Evolutionary conservation across 2,797 vertebrate genomes (phyloP).

Genomic region (Gymnoscopelus microlampas): DNA sequence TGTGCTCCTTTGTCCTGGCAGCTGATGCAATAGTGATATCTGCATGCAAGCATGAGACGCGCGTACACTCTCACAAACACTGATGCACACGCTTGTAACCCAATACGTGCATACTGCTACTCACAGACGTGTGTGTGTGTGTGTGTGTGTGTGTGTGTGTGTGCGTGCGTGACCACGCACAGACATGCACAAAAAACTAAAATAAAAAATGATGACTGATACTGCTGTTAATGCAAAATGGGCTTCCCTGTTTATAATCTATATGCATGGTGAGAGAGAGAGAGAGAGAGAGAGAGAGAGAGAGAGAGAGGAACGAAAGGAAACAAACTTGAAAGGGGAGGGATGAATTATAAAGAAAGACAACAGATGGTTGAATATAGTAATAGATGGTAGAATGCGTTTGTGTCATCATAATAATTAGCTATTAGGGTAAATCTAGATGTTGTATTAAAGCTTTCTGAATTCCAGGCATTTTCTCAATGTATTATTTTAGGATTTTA

Average conservation of each 20-base stretch:
- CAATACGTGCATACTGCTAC: no score
- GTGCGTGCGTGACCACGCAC: no score
- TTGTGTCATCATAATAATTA: conserved; percentile 65
- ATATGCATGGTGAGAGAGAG: conserved; percentile 69
- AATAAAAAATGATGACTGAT: conserved; percentile 19
- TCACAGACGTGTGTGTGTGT: no score
- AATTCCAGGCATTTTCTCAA: conserved; percentile 6
- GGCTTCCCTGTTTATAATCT: conserved; percentile 58
- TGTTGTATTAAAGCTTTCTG: conserved; percentile 47
- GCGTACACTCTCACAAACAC: neutral
- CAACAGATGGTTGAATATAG: conserved; percentile 50
- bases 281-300: conserved; percentile 62
- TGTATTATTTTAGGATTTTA: no score
- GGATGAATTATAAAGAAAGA: conserved; percentile 19
- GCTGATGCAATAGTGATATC: conserved; percentile 53
- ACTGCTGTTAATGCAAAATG: conserved; percentile 53
- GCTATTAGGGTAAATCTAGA: conserved; percentile 61
- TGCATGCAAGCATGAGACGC: conserved; percentile 42
- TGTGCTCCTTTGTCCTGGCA: conserved; percentile 56
- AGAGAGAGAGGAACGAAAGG: conserved; percentile 66
- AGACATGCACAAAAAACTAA: no score
- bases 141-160: no score
- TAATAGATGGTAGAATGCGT: conserved; percentile 81
- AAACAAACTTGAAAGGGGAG: conserved; percentile 49
- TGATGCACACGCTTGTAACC: no score